A percentile compares a stretch with the other conserved stretches of the same genome.
Evolutionary conservation across 2,113 vertebrate species (phyloP).

Genomic region (Lutjanus erythropterus): DNA sequence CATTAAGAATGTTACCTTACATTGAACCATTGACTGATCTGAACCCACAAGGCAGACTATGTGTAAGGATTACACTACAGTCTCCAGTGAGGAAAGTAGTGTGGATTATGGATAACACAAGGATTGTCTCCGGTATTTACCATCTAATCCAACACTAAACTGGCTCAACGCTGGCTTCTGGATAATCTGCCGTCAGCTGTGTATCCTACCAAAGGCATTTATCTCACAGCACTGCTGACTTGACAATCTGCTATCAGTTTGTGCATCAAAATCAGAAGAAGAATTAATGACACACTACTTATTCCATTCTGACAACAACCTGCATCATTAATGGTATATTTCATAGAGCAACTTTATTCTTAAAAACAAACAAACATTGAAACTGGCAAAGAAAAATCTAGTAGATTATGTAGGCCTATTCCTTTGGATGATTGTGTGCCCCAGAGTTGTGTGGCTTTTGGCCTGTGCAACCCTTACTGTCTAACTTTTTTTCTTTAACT

Average conservation of each 20-base stretch:
- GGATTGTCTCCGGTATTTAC: constrained; percentile 23
- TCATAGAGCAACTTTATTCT: not conserved
- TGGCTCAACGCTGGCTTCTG: constrained; percentile 14
- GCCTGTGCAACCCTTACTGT: not conserved
- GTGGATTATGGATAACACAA: constrained; percentile 8
- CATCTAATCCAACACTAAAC: constrained; percentile 16
- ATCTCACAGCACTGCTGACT: not conserved
- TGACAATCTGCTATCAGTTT: not conserved
- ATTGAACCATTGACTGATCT: too few relatives aligned
- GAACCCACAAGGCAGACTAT: not conserved
- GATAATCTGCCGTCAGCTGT: constrained; percentile 32
- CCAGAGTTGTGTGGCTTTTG: not conserved
- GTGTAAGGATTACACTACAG: not conserved
- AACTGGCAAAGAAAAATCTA: not conserved
- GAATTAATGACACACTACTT: not conserved
- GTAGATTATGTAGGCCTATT: not conserved
- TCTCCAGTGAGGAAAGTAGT: not conserved
- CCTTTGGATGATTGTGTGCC: not conserved
- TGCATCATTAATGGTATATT: not conserved
- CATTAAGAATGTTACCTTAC: not conserved
- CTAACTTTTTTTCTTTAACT: not conserved
- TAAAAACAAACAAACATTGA: not conserved
- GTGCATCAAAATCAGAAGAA: not conserved
- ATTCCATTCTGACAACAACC: not conserved
- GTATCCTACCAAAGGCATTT: constrained; percentile 17